Conservation (phyloP, 2,113 vertebrate genomes). For the Erythrocercus mccallii region DNA sequence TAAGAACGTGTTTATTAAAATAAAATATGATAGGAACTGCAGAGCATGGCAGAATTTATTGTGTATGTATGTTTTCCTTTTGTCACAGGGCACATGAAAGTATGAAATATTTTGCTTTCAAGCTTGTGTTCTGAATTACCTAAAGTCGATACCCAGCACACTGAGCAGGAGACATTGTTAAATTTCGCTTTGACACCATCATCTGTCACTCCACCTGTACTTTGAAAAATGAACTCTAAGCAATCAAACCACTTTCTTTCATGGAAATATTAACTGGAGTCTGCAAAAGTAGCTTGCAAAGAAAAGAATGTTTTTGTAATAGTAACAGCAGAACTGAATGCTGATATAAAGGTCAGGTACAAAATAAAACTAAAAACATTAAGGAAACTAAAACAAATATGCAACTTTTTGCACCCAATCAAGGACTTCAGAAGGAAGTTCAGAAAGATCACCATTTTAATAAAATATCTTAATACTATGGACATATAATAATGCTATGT, state of each 20-base stretch:
- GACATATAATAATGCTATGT: background rate
- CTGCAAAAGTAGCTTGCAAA: constrained; percentile 9
- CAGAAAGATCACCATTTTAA: background rate
- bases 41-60: constrained; percentile 35
- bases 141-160: constrained; percentile 49
- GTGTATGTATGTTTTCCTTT: constrained; percentile 50
- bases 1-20: constrained; percentile 51
- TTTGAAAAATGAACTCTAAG: constrained; percentile 65
- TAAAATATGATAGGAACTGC: constrained; percentile 28
- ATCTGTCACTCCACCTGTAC: constrained; percentile 50
- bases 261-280: constrained; percentile 22
- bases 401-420: background rate
- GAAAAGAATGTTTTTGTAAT: constrained; percentile 19
- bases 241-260: constrained; percentile 48
- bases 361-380: background rate
- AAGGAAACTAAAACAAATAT: background rate
- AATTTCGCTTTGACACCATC: constrained; percentile 54
- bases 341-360: background rate
- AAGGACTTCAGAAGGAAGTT: background rate
- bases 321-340: background rate
- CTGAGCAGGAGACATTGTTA: constrained; percentile 50
- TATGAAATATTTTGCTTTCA: constrained; percentile 48
- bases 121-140: constrained; percentile 49
- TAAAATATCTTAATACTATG: background rate
- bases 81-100: constrained; percentile 20